Evolutionary conservation across 2,888 invertebrate genomes (phyloP), one percentile per base, ranked within the genome.

Genomic region (Cynaeus angustus): DNA sequence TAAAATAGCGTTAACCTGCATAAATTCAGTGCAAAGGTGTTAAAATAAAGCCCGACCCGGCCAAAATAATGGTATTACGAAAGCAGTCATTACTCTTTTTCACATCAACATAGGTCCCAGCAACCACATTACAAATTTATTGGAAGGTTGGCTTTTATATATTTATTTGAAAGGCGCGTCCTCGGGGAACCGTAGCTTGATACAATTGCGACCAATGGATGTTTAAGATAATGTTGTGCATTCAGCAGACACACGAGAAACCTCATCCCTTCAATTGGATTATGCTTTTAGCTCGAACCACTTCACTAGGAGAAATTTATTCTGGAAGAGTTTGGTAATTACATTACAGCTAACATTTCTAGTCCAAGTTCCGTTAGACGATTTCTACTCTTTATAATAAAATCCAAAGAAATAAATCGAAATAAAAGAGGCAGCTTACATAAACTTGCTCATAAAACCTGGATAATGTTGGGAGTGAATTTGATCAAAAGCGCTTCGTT

Each of bases 221-320:
- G 56, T 56, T 56, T 56, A 55, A 66, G 66, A 48, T 66, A 66
- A 66, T 46, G 56, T 56, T 56, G 55, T 46, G 66, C 56, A 66
- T 66, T 66, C 66, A 56, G 28, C 66, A 66, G 66, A 66, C 66
- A 66, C 48, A 66, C 64, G 53, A 66, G 66, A 66, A 66, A 55
- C 66, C 66, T 66, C 56, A 66, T 56, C 56, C 46, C 46, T 56
- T 56, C 65, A 65, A 71, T 71, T 71, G 52, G 68, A 71, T 71
- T 68, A 71, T 68, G 59, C 68, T 68, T 65, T 71, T 59, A 71
- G 71, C 67, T 65, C 13, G 68, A 59, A 65, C 64, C 67, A 46
- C 67, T 67, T 68, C 65, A 71, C 68, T 64, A 46, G 16, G 65
- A 38, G 26, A 59, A 71, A 71, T 67, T 65, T 68, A 71, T 64